Conservation (phyloP, 2,113 vertebrate species). For the human (Homo sapiens) region DNA sequence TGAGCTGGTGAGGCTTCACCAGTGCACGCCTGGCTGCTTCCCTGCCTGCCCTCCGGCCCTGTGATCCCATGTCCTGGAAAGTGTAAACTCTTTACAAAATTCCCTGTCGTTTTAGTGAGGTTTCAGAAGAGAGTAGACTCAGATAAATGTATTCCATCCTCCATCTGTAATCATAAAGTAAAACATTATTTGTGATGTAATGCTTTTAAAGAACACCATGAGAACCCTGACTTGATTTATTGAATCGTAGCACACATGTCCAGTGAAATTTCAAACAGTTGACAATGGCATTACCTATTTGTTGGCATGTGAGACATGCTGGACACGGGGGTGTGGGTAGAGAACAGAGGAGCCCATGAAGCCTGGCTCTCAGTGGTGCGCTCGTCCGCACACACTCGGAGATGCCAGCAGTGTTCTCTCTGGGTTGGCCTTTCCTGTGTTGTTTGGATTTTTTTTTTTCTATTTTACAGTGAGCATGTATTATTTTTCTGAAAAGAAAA, state of each 20-base stretch:
- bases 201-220: neutral
- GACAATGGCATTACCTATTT: no score
- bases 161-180: neutral
- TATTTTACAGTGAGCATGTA: neutral
- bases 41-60: neutral
- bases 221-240: neutral
- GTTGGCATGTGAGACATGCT: no score
- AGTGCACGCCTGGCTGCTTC: fast-evolving
- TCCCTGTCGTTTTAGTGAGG: neutral
- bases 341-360: fast-evolving
- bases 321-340: fast-evolving
- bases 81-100: neutral
- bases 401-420: neutral
- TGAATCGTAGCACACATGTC: neutral
- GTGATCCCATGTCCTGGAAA: fast-evolving
- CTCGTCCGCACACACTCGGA: no score
- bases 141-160: neutral
- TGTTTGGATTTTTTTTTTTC: neutral
- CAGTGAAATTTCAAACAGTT: neutral
- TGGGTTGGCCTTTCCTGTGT: no score
- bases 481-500: neutral
- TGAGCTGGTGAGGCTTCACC: neutral
- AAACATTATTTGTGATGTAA: neutral
- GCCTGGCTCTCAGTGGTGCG: fast-evolving
- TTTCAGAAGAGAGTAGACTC: neutral